Evolutionary conservation across 2,888 invertebrate genomes (phyloP).

Genomic region (Actias luna): DNA sequence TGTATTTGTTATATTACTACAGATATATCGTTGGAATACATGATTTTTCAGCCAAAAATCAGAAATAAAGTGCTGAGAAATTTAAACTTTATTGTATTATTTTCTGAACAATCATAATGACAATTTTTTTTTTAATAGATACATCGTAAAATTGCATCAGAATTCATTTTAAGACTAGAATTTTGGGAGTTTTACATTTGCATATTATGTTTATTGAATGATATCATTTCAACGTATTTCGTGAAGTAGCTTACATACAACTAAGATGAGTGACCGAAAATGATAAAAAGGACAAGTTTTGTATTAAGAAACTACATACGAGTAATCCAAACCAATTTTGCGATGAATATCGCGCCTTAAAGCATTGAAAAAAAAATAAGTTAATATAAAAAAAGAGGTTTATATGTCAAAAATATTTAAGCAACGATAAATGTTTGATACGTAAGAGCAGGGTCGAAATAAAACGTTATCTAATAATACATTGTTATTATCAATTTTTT

Average conservation of each 20-base stretch:
- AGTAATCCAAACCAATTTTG: neutral
- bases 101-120: too few species aligned
- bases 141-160: neutral
- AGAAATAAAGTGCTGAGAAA: too few species aligned
- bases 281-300: neutral
- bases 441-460: conserved; percentile 38
- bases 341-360: neutral
- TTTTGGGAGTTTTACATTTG: too few species aligned
- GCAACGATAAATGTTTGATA: neutral
- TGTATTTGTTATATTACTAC: too few species aligned
- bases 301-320: neutral
- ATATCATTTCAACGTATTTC: neutral
- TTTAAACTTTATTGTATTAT: too few species aligned
- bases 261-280: neutral
- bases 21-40: too few species aligned
- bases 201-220: neutral
- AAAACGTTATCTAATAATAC: conserved; percentile 59
- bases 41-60: too few species aligned
- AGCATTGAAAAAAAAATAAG: neutral
- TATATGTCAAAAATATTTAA: neutral
- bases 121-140: neutral
- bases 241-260: neutral
- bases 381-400: neutral
- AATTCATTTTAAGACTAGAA: neutral
- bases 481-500: conserved; percentile 66